A percentile compares a stretch with the other conserved stretches of the same genome.
Conservation (phyloP, 2,797 vertebrate species). For the Characodon lateralis region DNA sequence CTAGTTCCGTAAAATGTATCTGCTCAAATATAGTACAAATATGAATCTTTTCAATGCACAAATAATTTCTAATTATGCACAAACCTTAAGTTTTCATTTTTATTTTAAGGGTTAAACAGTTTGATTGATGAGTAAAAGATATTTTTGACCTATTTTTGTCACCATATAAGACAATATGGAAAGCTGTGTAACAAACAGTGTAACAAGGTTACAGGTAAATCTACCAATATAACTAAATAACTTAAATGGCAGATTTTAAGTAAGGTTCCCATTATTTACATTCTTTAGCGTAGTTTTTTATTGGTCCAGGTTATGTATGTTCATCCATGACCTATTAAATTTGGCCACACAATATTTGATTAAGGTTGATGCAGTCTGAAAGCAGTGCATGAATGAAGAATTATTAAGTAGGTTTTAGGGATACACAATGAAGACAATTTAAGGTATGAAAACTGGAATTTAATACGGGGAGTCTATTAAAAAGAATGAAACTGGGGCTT, state of each 20-base stretch:
- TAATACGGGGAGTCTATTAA: constrained; percentile 4
- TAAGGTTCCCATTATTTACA: constrained; percentile 39
- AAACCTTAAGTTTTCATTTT: background rate
- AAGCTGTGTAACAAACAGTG: constrained; percentile 10
- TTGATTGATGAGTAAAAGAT: background rate
- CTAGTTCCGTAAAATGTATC: background rate
- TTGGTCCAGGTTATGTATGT: constrained; percentile 23
- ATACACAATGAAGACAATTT: background rate
- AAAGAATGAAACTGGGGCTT: background rate
- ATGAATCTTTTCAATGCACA: background rate
- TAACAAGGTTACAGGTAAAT: constrained; percentile 1
- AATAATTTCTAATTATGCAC: background rate
- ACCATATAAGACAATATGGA: background rate
- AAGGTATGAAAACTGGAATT: constrained; percentile 12
- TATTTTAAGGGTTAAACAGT: background rate
- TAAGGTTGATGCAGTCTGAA: constrained; percentile 13
- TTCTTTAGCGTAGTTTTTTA: constrained; percentile 9
- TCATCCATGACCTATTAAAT: constrained; percentile 11
- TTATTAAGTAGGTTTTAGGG: background rate
- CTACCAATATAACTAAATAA: constrained; percentile 15
- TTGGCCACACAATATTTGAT: constrained; percentile 30
- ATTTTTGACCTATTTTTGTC: background rate
- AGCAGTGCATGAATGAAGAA: background rate
- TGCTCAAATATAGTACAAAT: background rate
- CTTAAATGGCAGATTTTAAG: constrained; percentile 4